These are phyloP conservation scores for Chloropsis hardwickii DNA, from an alignment of 2,113 vertebrate genomes.

Conservation along the genomic window DNA sequence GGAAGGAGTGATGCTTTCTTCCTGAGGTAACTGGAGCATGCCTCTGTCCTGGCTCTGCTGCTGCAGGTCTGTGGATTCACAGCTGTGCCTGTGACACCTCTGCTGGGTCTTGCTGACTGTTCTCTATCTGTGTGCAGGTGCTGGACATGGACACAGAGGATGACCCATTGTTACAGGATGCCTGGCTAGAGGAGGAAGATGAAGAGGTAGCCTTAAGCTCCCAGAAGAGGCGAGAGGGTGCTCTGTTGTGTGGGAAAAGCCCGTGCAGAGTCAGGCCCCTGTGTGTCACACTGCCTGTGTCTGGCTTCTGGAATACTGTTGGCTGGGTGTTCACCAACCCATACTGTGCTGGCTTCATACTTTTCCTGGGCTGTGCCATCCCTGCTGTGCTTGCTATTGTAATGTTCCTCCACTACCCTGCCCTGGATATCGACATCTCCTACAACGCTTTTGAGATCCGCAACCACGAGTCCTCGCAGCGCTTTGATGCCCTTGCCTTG, in stretches of 20 bases:
- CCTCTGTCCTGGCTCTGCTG: neutral
- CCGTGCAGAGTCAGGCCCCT: slow-evolving; percentile 52
- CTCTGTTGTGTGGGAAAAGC: slow-evolving; percentile 56
- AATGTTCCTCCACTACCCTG: slow-evolving; percentile 92
- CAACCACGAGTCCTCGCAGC: slow-evolving; percentile 92
- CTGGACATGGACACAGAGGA: slow-evolving; percentile 87
- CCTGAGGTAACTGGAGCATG: neutral
- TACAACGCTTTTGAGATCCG: slow-evolving; percentile 97
- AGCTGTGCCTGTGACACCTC: neutral
- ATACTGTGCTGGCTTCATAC: slow-evolving; percentile 80
- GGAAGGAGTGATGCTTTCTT: neutral
- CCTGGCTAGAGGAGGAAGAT: slow-evolving; percentile 80
- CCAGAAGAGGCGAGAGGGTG: slow-evolving; percentile 9
- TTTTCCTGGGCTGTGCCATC: slow-evolving; percentile 83
- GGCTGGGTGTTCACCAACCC: slow-evolving; percentile 92
- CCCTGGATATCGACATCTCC: slow-evolving; percentile 96
- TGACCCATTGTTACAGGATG: slow-evolving; percentile 84
- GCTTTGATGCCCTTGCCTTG: slow-evolving; percentile 88
- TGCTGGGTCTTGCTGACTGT: neutral
- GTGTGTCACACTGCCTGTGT: neutral
- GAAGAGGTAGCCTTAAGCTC: slow-evolving; percentile 64
- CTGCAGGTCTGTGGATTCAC: neutral
- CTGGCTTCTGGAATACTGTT: slow-evolving; percentile 82
- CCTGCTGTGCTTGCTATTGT: slow-evolving; percentile 82
- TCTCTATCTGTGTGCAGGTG: slow-evolving; percentile 17